phyloP scores from a whole-genome alignment of 1,140 invertebrate species.

The Meteorus sp. region DNA sequence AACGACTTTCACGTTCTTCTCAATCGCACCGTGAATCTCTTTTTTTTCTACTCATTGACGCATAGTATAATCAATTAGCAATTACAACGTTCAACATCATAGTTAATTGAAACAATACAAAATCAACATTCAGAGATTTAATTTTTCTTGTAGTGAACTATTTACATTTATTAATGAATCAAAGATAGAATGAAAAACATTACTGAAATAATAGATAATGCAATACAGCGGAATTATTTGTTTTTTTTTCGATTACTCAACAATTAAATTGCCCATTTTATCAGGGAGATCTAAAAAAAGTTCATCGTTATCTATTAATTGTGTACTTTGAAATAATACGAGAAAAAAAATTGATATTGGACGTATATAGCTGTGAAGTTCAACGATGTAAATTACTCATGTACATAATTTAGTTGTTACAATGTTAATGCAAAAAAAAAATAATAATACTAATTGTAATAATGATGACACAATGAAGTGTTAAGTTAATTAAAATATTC shows the following conservation, averaged over 20 bases:
- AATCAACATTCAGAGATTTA: slow-evolving; percentile 38
- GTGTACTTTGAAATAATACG: slow-evolving; percentile 49
- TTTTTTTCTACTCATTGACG: slow-evolving; percentile 35
- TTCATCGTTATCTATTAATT: slow-evolving; percentile 27
- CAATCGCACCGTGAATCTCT: slow-evolving; percentile 24
- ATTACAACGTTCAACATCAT: slow-evolving; percentile 33
- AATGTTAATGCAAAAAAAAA: slow-evolving; percentile 15
- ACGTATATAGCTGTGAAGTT: slow-evolving; percentile 38
- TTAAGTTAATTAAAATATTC: slow-evolving; percentile 1
- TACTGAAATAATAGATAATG: slow-evolving; percentile 59
- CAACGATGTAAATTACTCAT: slow-evolving; percentile 50
- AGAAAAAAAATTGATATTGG: slow-evolving; percentile 41
- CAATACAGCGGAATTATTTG: too few relatives aligned
- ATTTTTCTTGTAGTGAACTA: slow-evolving; percentile 41
- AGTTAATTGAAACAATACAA: slow-evolving; percentile 33
- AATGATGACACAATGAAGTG: slow-evolving; percentile 14
- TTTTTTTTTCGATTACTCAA: too few relatives aligned
- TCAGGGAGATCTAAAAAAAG: slow-evolving; percentile 29
- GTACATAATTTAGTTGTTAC: slow-evolving; percentile 45
- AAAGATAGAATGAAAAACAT: slow-evolving; percentile 37
- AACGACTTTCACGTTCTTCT: slow-evolving; percentile 28
- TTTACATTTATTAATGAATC: slow-evolving; percentile 36
- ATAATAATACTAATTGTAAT: slow-evolving; percentile 19
- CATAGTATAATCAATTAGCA: slow-evolving; percentile 24
- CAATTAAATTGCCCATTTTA: slow-evolving; percentile 57